Evolutionary conservation across 2,888 invertebrate genomes (phyloP).

Genomic region (Druceiella hillmani): DNA sequence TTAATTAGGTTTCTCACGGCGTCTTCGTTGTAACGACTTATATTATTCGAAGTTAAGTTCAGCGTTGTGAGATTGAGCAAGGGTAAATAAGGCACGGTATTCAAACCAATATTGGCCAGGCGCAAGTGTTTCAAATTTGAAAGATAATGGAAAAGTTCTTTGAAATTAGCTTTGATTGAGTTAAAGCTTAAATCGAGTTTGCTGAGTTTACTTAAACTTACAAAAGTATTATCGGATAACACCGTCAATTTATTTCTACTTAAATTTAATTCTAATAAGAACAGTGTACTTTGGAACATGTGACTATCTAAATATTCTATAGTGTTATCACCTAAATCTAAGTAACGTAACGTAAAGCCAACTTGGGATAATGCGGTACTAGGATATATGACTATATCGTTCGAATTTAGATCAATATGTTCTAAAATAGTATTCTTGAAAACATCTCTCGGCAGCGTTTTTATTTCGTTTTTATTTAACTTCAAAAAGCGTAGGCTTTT

Average conservation of each 20-base stretch:
- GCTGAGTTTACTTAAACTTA: conserved; percentile 71
- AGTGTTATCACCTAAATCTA: conserved; percentile 73
- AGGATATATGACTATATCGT: conserved; percentile 75
- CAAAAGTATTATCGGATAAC: conserved; percentile 84
- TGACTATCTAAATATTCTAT: conserved; percentile 84
- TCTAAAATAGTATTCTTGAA: conserved; percentile 77
- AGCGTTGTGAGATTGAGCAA: conserved; percentile 72
- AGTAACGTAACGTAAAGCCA: conserved; percentile 69
- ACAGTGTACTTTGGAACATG: conserved; percentile 79
- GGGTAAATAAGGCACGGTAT: conserved; percentile 69
- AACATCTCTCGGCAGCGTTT: conserved; percentile 69
- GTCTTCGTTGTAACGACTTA: conserved; percentile 65
- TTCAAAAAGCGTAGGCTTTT: conserved; percentile 68
- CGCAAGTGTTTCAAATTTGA: conserved; percentile 74
- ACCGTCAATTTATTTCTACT: conserved; percentile 78
- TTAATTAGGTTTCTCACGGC: conserved; percentile 65
- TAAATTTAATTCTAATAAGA: conserved; percentile 70
- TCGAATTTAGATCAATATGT: conserved; percentile 72
- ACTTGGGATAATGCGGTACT: conserved; percentile 72
- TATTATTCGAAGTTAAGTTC: conserved; percentile 73
- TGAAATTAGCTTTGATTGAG: conserved; percentile 76
- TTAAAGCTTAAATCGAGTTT: conserved; percentile 77
- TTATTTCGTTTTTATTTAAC: conserved; percentile 65
- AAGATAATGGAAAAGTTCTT: conserved; percentile 82
- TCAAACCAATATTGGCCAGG: conserved; percentile 72